These are phyloP conservation scores for Rhegmatorhina hoffmannsi DNA, from an alignment of 2,113 vertebrate species.

Conservation along the genomic window DNA sequence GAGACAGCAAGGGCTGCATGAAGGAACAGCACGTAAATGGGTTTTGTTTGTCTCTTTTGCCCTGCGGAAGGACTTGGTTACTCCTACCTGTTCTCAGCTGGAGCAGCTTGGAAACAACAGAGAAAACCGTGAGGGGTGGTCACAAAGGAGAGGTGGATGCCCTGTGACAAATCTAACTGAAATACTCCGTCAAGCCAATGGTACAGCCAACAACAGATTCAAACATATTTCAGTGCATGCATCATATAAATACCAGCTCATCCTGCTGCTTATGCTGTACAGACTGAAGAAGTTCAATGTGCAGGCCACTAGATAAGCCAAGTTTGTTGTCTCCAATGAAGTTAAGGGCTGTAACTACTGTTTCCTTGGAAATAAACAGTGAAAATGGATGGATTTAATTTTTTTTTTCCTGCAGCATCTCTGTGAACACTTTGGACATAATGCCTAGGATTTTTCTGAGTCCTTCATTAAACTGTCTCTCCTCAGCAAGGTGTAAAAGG, in stretches of 20 bases:
- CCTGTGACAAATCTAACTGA: neutral
- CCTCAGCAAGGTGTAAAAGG: neutral
- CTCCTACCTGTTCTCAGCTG: neutral
- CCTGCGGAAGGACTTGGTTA: neutral
- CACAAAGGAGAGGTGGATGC: neutral
- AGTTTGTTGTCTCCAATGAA: neutral
- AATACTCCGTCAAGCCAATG: neutral
- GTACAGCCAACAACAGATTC: neutral
- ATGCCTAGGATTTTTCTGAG: neutral
- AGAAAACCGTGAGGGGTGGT: neutral
- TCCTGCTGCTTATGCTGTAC: neutral
- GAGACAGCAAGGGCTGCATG: neutral
- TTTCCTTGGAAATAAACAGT: neutral
- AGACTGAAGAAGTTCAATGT: neutral
- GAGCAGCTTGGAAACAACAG: neutral
- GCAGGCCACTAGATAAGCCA: accelerated
- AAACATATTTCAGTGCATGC: neutral
- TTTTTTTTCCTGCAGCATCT: neutral
- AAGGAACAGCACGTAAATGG: accelerated
- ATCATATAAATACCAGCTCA: neutral
- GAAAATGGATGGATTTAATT: neutral
- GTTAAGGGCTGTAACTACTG: neutral
- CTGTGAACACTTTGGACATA: neutral
- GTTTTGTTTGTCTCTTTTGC: neutral
- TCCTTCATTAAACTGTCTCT: neutral